phyloP scores from a whole-genome alignment of 2,113 vertebrate species.

The Salvator merianae region DNA sequence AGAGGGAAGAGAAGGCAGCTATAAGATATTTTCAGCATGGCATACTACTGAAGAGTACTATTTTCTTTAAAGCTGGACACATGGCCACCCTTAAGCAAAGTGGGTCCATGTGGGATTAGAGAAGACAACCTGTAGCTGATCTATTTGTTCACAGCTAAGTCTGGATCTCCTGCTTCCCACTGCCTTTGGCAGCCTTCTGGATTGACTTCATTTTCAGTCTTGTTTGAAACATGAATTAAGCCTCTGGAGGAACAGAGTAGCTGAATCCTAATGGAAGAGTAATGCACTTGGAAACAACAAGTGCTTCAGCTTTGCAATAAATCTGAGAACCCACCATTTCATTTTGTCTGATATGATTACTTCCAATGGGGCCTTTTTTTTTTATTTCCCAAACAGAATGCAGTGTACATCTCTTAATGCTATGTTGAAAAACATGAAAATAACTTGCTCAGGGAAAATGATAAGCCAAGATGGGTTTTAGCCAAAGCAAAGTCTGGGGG shows the following conservation, averaged over 20 bases:
- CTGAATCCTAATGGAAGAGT: not conserved
- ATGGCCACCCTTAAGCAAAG: not conserved
- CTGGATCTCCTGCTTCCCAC: not conserved
- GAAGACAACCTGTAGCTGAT: not conserved
- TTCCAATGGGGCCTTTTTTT: constrained; percentile 55
- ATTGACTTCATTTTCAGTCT: not conserved
- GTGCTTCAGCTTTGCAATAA: constrained; percentile 22
- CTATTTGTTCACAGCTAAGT: not conserved
- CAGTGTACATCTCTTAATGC: accelerated
- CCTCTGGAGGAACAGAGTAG: not conserved
- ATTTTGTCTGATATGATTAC: not conserved
- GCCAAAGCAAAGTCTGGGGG: not conserved
- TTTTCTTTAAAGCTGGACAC: too few relatives aligned
- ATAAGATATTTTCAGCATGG: too few relatives aligned
- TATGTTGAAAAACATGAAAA: not conserved
- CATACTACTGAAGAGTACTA: too few relatives aligned
- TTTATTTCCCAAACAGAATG: constrained; percentile 19
- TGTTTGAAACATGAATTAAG: not conserved
- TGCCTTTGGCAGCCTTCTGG: not conserved
- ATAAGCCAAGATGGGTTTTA: not conserved
- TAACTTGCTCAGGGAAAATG: not conserved
- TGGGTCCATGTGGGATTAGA: not conserved
- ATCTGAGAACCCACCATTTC: constrained; percentile 24
- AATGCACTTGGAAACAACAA: constrained; percentile 21
- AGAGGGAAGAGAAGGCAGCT: too few relatives aligned